Base-by-base conservation (phyloP, 2,888 invertebrate genomes). In the Melanotus villosus region DNA sequence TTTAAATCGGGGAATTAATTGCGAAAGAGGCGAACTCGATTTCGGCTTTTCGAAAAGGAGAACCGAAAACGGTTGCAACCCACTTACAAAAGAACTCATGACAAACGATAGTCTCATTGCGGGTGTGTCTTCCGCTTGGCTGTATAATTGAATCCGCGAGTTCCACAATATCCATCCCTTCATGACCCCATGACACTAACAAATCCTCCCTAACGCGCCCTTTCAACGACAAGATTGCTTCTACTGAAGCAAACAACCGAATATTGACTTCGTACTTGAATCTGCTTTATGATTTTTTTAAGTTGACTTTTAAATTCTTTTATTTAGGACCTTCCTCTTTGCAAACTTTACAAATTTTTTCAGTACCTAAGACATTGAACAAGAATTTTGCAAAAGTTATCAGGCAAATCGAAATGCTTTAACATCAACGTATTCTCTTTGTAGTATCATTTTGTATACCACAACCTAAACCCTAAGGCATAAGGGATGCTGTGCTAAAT, bases 21-120 rank as follows among this genome's bases (percentile, higher is more conserved):
- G 32, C 21, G 43, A 45, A 59, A 41, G 38, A 58, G 57, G 43
- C 41, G 41, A 59, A 30, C 45, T 30, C 59, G 30, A 34, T 18
- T 43, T 45, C 32, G 30, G n/a, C n/a, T 54, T 54, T 47, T n/a
- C 32, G 16, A 32, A 45, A 12, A 26, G 43, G 10, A 60, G 34
- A 45, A 45, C n/a, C 18, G 12, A 60, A 60, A 60, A 43, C 59
- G 43, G 10, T 30, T 14, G 12, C 16, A 45, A 43, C 30, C 19
- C 16, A 16, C 14, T 34, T 3, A 54, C 14, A 58, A 58, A 41
- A 45, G 45, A 16, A 45, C 45, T n/a, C 43, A 47, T 60, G 59
- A 60, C 59, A 47, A 60, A 60, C 59, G 59, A 47, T 60, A 60
- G 26, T 60, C 59, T 60, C 59, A 60, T 60, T 60, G 59, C 59